Percentiles rank a stretch among this genome's conserved stretches.
Evolutionary conservation across 1,140 invertebrate genomes (phyloP).

Genomic region (Drosophila lacteicornis): DNA sequence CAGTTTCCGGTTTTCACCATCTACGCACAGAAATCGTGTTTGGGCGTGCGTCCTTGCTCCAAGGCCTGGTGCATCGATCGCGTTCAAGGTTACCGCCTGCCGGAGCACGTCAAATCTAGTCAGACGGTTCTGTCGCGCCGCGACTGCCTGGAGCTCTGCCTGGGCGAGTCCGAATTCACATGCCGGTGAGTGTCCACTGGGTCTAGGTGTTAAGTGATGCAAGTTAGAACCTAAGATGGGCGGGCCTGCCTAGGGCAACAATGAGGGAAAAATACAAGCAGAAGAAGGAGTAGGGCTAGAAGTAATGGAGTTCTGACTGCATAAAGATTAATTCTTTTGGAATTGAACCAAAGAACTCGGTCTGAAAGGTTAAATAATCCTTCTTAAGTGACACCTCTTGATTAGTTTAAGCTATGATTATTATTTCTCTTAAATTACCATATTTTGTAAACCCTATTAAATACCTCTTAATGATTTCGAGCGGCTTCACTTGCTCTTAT

Average conservation of each 20-base stretch:
- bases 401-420: background rate
- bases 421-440: background rate
- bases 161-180: slow-evolving; percentile 94
- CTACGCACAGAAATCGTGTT: slow-evolving; percentile 97
- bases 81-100: slow-evolving; percentile 93
- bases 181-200: slow-evolving; percentile 90
- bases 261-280: background rate
- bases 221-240: background rate
- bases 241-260: background rate
- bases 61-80: slow-evolving; percentile 96
- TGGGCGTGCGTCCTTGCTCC: slow-evolving; percentile 94
- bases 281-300: background rate
- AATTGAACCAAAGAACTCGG: too few relatives aligned
- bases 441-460: background rate
- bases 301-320: background rate
- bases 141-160: slow-evolving; percentile 94
- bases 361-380: too few relatives aligned
- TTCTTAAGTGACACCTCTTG: background rate
- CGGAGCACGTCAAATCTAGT: slow-evolving; percentile 90
- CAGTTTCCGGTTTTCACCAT: slow-evolving; percentile 98
- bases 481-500: slow-evolving; percentile 31
- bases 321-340: too few relatives aligned
- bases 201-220: slow-evolving; percentile 16
- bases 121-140: slow-evolving; percentile 90
- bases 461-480: slow-evolving; percentile 13